These are phyloP conservation scores for Apostichopus parvimensis DNA, from an alignment of 35 echinoderm and acorn worm species.

Conservation along the genomic window DNA sequence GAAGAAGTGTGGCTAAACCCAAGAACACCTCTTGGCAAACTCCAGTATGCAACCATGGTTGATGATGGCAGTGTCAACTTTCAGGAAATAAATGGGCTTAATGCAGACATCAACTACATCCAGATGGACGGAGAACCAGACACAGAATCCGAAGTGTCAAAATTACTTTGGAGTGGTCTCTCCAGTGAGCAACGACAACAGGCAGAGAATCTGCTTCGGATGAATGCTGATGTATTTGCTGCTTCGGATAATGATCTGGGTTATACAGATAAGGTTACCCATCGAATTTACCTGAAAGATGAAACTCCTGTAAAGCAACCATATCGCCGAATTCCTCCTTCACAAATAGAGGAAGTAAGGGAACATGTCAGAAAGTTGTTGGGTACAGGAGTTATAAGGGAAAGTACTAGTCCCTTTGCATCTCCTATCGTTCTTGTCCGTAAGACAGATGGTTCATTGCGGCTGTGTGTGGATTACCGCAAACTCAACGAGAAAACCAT, in stretches of 20 bases:
- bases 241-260: constrained; percentile 4
- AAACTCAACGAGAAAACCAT: no score
- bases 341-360: background rate
- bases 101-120: no score
- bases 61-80: background rate
- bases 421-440: background rate
- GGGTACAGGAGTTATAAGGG: background rate
- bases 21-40: background rate
- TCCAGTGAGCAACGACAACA: background rate
- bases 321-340: constrained; percentile 2
- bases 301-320: background rate
- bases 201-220: background rate
- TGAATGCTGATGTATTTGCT: constrained; percentile 6
- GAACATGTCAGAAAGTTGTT: no score
- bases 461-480: no score
- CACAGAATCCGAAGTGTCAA: no score
- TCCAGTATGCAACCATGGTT: background rate
- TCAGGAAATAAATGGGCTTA: background rate
- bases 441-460: background rate
- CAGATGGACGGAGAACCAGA: no score
- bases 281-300: background rate
- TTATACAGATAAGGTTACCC: background rate
- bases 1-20: constrained; percentile 9
- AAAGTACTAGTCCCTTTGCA: constrained; percentile 17
- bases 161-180: background rate